These are phyloP conservation scores for Ictalurus furcatus DNA, from an alignment of 2,113 vertebrate species.

Conservation along the genomic window DNA sequence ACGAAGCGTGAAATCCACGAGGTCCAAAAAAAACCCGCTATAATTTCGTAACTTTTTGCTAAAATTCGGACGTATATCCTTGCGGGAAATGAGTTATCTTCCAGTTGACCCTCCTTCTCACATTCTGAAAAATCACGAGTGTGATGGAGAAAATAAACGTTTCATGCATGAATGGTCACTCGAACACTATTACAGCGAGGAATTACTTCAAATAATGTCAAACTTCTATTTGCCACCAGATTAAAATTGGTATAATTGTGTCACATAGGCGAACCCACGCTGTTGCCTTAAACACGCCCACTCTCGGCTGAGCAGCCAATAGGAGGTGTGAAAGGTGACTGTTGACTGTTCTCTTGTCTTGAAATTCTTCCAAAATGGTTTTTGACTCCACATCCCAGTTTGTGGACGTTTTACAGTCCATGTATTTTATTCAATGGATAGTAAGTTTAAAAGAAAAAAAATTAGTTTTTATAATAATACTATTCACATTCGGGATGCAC, in stretches of 20 bases:
- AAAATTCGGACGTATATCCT: conserved; percentile 32
- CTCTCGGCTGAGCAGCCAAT: conserved; percentile 71
- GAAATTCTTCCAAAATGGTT: not conserved
- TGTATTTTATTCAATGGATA: not conserved
- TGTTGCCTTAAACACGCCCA: conserved; percentile 81
- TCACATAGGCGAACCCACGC: conserved; percentile 87
- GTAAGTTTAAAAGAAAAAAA: not conserved
- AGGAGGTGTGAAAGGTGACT: rapidly evolving
- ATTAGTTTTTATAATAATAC: not conserved
- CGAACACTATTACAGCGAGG: conserved; percentile 36
- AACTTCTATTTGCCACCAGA: conserved; percentile 82
- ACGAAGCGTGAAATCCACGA: conserved; percentile 63
- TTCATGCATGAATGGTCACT: conserved; percentile 16
- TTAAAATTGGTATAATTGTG: conserved; percentile 98
- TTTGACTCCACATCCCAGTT: not conserved
- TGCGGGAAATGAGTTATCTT: conserved; percentile 41
- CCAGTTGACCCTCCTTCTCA: conserved; percentile 46
- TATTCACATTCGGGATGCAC: not conserved
- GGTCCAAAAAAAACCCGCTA: conserved; percentile 4
- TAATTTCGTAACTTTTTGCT: conserved; percentile 48
- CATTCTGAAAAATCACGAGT: conserved; percentile 43
- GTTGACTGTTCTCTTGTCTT: conserved; percentile 65
- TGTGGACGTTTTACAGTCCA: not conserved
- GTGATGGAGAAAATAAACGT: conserved; percentile 22
- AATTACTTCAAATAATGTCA: conserved; percentile 72